phyloP scores from a whole-genome alignment of 1,140 invertebrate genomes.

The Megalopta genalis region DNA sequence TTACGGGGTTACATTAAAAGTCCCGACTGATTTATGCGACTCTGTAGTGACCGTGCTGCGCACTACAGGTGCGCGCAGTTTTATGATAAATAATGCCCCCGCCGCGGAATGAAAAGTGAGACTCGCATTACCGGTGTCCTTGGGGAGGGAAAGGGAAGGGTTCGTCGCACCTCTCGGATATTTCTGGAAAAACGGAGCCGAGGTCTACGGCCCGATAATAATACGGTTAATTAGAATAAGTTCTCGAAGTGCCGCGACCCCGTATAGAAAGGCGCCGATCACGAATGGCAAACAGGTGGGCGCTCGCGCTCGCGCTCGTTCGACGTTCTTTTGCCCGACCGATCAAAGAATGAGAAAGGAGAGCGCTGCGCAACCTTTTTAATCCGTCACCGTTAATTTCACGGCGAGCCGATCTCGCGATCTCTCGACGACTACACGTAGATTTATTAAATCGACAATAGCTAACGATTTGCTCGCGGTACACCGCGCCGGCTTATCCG shows the following conservation, averaged over 20 bases:
- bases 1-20: slow-evolving; percentile 50
- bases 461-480: neutral
- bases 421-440: neutral
- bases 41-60: slow-evolving; percentile 28
- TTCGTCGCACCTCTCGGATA: slow-evolving; percentile 39
- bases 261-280: slow-evolving; percentile 19
- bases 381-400: slow-evolving; percentile 18
- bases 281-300: slow-evolving; percentile 35
- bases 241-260: slow-evolving; percentile 3
- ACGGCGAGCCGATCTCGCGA: neutral
- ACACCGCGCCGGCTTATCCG: neutral
- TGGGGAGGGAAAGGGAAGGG: slow-evolving; percentile 64
- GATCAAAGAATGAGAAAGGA: slow-evolving; percentile 28
- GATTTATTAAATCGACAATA: slow-evolving; percentile 12
- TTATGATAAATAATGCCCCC: slow-evolving; percentile 52
- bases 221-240: slow-evolving; percentile 43
- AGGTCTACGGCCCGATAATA: slow-evolving; percentile 20
- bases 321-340: neutral
- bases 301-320: neutral
- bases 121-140: slow-evolving; percentile 46
- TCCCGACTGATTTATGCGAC: slow-evolving; percentile 56
- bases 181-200: slow-evolving; percentile 48
- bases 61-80: slow-evolving; percentile 50
- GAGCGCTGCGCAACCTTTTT: slow-evolving; percentile 14
- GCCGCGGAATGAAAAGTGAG: slow-evolving; percentile 49